Evolutionary conservation across 2,888 invertebrate genomes (phyloP), one percentile per base, ranked within the genome.

Genomic region (Plemyria rubiginata): DNA sequence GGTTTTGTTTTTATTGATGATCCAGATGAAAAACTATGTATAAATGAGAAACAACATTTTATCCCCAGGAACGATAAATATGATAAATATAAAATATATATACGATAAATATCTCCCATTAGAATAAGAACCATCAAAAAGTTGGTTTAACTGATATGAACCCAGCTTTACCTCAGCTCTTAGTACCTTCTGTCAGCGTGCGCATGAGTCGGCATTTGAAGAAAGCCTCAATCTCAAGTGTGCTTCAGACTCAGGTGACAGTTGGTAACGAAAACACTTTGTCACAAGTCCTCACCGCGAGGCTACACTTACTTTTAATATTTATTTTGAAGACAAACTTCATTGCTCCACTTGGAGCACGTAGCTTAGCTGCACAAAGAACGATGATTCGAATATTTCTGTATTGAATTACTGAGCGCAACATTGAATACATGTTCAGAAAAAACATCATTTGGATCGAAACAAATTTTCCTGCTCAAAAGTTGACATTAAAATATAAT

Each of bases 191-290:
- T n/a, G 16, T 28, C 8, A n/a, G 11, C 9, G 36, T 22, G 46
- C 54, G 22, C 46, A 48, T 28, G 55, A 28, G 48, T 48, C 40
- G 40, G 2, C 9, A n/a, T 48, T 48, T 55, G 22, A 9, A 36
- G 32, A 38, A 46, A 46, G n/a, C 22, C 16, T 48, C 54, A 48
- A 28, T 36, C 5, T 50, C 32, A 38, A 53, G 55, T 55, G 55
- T 55, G 38, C 40, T 48, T 16, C n/a, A 16, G 15, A 29, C 29
- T 49, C 45, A 13, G 38, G 13, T 36, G 55, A 55, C 55, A 38
- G 40, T 55, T 55, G 48, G 48, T 49, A 49, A 28, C 7, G 46
- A 48, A 38, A 55, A 55, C 48, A 49, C 16, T n/a, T 6, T 55
- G 48, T 16, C 16, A 22, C 48, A 40, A 48, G 9, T 16, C 38